These are phyloP conservation scores for Peromyscus aztecus DNA, from an alignment of 2,797 vertebrate species.

Conservation along the genomic window DNA sequence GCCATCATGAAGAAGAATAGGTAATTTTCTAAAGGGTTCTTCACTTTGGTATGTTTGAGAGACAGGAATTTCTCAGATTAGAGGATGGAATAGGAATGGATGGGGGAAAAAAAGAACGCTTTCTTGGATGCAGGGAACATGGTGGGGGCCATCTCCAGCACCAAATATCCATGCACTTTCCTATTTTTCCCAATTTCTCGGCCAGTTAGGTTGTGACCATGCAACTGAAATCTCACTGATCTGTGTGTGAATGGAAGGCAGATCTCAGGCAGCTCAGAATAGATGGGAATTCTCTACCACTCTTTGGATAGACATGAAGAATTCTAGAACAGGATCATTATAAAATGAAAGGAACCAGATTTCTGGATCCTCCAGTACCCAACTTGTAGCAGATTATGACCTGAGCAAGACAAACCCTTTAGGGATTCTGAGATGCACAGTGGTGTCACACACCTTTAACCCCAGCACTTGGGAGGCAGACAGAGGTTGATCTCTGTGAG, in stretches of 20 bases:
- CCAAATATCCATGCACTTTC: accelerated
- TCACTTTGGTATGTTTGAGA: conserved; percentile 16
- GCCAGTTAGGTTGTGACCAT: not conserved
- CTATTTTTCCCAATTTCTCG: not conserved
- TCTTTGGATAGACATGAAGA: not conserved
- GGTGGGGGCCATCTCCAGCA: not conserved
- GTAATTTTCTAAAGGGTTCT: conserved; percentile 9
- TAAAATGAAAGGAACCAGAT: not conserved
- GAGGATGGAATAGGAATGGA: not conserved
- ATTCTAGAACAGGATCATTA: not conserved
- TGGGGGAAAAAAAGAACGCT: not conserved
- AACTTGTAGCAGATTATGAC: not conserved
- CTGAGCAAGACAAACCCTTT: not conserved
- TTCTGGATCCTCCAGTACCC: not conserved
- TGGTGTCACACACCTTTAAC: not conserved
- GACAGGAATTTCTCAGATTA: conserved; percentile 27
- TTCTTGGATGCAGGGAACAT: not conserved
- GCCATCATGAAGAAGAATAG: conserved; percentile 27
- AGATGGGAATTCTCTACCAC: not conserved
- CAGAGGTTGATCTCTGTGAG: not conserved
- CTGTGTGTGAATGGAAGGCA: not conserved
- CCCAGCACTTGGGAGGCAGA: not conserved
- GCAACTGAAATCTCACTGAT: not conserved
- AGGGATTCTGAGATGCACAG: not conserved
- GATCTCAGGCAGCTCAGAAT: not conserved